Evolutionary conservation across 2,797 vertebrate species (phyloP), one percentile per base, ranked within the genome.

Genomic region (Lagodon rhomboides): DNA sequence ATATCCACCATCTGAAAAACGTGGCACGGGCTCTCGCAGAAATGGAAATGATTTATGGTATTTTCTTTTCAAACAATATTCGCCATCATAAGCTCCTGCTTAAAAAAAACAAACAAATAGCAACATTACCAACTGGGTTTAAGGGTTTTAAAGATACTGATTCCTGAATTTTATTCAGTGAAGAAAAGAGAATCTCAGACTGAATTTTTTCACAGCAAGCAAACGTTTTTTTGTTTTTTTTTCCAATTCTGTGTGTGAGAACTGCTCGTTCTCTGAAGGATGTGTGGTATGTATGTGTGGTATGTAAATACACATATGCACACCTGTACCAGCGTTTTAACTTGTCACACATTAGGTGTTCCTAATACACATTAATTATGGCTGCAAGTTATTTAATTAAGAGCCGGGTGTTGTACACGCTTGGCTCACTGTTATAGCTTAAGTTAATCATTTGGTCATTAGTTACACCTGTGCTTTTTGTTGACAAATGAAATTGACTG

Each of bases 1-100:
- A 71, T 53, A 74, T 77, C 11, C 22, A 58, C 46, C 73, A 62
- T 82, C 76, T 73, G 66, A 75, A 75, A 68, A 53, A 34, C 30
- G 17, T 80, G 76, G 55, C 75, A 72, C 15, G 6, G 0, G 18
- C 53, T 67, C 17, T 55, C 50, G 34, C 18, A 25, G 54, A 49
- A 69, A 47, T 22, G 3, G 34, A 44, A 53, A 60, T 30, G 16
- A 49, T 59, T 66, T 9, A 25, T 47, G 43, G 1, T 30, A 20
- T 55, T 23, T 30, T 49, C 0, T 68, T 20, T 30, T 3, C 12
- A 27, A 23, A 66, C 22, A 2, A 55, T 46, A 30, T 69, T 66
- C 30, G 25, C 41, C 44, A 25, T 68, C 1, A 43, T 73, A 38
- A 47, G 34, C 23, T 23, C 17, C 34, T 34, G 22, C 44, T 71